Evolutionary conservation across 2,888 invertebrate species (phyloP), one percentile per base, ranked within the genome.

Genomic region (Idaea biselata): DNA sequence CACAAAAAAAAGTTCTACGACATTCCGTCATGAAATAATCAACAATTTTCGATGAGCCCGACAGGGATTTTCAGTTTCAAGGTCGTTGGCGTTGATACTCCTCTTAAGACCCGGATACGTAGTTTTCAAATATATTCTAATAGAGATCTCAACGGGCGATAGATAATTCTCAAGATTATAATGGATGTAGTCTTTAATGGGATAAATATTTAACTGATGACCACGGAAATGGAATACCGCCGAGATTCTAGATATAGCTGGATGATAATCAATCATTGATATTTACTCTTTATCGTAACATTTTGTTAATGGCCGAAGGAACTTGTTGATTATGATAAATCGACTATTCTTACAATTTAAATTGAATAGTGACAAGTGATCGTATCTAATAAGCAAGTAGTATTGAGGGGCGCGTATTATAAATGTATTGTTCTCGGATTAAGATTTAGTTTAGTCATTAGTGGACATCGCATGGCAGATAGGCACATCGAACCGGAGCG

Each of bases 251-350:
- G 66, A 68, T 69, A 72, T 59, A 60, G 60, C 62, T 63, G 68
- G 63, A 64, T 62, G 71, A 72, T 73, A 69, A 80, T 79, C 73
- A 71, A 79, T 78, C 76, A 73, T 62, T 56, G 60, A 63, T 62
- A 65, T 70, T 69, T 65, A 71, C 65, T 64, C 68, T 67, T 67
- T 65, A 69, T 64, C 61, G 62, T 56, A 60, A 61, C 56, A 63
- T 69, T 69, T 65, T 63, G 63, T 65, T 61, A 44, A 44, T 44
- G 44, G 70, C 73, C 57, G 68, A 66, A 44, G 44, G 44, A 44
- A 44, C 44, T 14, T 44, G 44, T 44, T 44, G 44, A 44, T 44
- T 44, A 44, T 44, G 44, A 44, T 44, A 44, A 44, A 44, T 44
- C 44, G 44, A 11, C 44, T 44, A 44, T 44, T 44, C 44, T 44